These are phyloP conservation scores for Eilema depressum DNA, from an alignment of 2,888 invertebrate genomes.

Conservation along the genomic window DNA sequence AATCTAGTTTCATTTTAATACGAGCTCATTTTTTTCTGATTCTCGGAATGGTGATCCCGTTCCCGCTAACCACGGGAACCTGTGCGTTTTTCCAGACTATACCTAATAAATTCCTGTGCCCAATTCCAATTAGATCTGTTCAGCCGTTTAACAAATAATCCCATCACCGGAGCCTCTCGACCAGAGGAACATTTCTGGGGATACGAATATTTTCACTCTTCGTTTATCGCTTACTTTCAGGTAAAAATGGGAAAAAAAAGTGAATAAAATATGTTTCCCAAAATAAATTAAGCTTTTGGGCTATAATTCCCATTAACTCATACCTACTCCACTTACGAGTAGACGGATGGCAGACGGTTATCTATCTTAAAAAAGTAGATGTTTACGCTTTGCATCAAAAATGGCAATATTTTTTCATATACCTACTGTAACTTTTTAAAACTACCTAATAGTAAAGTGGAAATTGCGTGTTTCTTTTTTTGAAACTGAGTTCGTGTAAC, in stretches of 20 bases:
- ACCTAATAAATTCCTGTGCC: no score
- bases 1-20: neutral
- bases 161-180: no score
- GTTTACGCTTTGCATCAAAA: slow-evolving; percentile 28
- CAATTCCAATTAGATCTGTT: no score
- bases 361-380: slow-evolving; percentile 35
- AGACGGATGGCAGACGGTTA: slow-evolving; percentile 39
- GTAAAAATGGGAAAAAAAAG: no score
- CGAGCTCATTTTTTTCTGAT: no score
- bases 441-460: neutral
- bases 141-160: no score
- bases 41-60: no score
- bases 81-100: no score
- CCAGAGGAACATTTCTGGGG: no score
- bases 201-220: no score
- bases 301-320: slow-evolving; percentile 10
- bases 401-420: neutral
- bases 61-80: no score
- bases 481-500: neutral
- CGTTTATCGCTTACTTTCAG: no score
- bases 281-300: neutral
- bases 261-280: neutral
- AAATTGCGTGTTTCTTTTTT: slow-evolving; percentile 5
- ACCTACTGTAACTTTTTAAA: neutral
- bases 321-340: slow-evolving; percentile 17